Conservation (phyloP, 2,797 vertebrate species). For the Pipistrellus pygmaeus region DNA sequence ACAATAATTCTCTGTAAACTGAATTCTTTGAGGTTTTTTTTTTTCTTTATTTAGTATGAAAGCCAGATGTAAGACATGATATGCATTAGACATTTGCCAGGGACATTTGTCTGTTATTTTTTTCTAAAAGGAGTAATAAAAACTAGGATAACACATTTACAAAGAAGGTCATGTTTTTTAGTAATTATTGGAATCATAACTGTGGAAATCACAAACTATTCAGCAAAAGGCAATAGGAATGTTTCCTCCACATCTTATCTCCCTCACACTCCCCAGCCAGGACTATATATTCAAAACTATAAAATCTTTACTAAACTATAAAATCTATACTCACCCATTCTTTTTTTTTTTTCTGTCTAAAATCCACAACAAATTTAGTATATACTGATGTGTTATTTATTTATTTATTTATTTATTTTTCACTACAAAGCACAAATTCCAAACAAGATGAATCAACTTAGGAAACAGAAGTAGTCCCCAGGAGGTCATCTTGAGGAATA, state of each 20-base stretch:
- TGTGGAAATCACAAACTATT: not conserved
- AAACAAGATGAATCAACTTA: not conserved
- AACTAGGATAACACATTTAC: not conserved
- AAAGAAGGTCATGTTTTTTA: slow-evolving; percentile 42
- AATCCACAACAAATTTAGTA: not conserved
- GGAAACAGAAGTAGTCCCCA: not conserved
- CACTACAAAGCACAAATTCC: not conserved
- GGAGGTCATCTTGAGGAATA: not conserved
- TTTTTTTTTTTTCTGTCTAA: slow-evolving; percentile 17
- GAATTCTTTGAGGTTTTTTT: slow-evolving; percentile 31
- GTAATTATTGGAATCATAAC: not conserved
- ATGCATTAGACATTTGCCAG: slow-evolving; percentile 1
- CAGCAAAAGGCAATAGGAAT: not conserved
- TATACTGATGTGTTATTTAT: not conserved
- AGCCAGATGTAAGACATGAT: slow-evolving; percentile 62
- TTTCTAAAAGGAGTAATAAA: slow-evolving; percentile 36
- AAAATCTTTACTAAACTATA: not conserved
- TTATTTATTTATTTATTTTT: not conserved
- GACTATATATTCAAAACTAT: not conserved
- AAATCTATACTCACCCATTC: not conserved
- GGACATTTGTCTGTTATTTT: not conserved
- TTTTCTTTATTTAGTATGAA: slow-evolving; percentile 61
- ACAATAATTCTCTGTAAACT: slow-evolving; percentile 45
- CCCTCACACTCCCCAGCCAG: fast-evolving
- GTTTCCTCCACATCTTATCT: not conserved